Evolutionary conservation across 37 sponge, comb jelly and placozoan genomes (phyloP).

Genomic region (Theonella swinhoei): DNA sequence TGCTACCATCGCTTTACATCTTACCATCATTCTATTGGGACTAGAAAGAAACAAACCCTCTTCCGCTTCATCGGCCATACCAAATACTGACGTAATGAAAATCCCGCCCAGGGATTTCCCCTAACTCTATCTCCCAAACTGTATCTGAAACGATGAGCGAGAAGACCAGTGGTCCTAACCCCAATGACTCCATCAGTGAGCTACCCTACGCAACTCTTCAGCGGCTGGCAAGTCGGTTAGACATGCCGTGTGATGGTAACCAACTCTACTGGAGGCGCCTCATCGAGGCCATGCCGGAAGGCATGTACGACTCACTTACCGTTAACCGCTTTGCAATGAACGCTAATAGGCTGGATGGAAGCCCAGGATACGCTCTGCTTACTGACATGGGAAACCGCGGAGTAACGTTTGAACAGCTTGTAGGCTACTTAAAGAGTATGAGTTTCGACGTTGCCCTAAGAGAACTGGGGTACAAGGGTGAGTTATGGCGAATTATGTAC

Average conservation of each 20-base stretch:
- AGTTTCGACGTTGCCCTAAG: constrained; percentile 48
- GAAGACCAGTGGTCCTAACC: neutral
- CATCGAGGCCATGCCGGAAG: constrained; percentile 33
- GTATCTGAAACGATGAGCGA: neutral
- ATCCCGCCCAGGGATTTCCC: constrained; percentile 1
- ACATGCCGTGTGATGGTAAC: constrained; percentile 32
- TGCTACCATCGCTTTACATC: neutral
- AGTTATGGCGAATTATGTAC: neutral
- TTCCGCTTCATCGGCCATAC: neutral
- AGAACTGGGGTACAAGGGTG: constrained; percentile 73
- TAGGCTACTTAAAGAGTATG: constrained; percentile 65
- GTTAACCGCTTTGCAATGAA: constrained; percentile 49
- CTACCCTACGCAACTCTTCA: constrained; percentile 44
- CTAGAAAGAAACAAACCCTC: neutral
- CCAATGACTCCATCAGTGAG: constrained; percentile 17
- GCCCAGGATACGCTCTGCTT: constrained; percentile 69
- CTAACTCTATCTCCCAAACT: neutral
- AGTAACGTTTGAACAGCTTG: constrained; percentile 44
- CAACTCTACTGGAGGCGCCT: constrained; percentile 49
- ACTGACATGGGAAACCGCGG: constrained; percentile 71
- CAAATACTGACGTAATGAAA: too few species aligned
- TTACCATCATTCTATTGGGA: constrained; percentile 7
- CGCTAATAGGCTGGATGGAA: constrained; percentile 56
- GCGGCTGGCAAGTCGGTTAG: constrained; percentile 41
- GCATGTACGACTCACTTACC: constrained; percentile 29